Evolutionary conservation across 2,797 vertebrate species (phyloP), one percentile per base, ranked within the genome.

Genomic region (Helarctos malayanus): DNA sequence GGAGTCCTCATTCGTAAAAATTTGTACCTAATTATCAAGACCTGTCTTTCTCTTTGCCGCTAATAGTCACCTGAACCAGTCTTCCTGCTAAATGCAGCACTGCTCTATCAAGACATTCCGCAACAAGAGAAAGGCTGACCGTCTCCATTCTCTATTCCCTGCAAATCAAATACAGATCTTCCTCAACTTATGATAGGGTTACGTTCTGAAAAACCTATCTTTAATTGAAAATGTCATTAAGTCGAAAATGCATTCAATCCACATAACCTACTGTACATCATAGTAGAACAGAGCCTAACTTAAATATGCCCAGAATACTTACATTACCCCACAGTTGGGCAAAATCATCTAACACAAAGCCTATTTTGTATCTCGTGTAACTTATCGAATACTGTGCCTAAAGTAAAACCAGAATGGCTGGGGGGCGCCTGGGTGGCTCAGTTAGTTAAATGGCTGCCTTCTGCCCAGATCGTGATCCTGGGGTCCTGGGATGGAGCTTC

Each of bases 1-100:
- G 1, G 38, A 82, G 32, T 78, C 38, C 57, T 92, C 21, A 45
- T 61, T 81, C 88, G 65, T 47, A 73, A 54, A 15, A 68, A 18
- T 92, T 92, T 63, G 57, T 63, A 90, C 32, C 29, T 63, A 96
- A 76, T 65, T 83, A 93, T 49, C 91, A 94, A 86, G 41, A 95
- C 5, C 23, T 57, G 12, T 63, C 82, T 96, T 92, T 93, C 84
- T 7, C 4, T 90, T 85, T 93, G 78, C 69, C 73, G 65, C 52
- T 52, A 65, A 59, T 1, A 90, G 76, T 45, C 52, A 61, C 27
- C 71, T 78, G 45, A 94, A 90, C 27, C 21, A 91, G 54, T 32
- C 68, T 59, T 81, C 71, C 32, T 47, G 87, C 45, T 87, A 96
- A 88, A 93, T 11, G n/a, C 57, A 80, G 38, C 32, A 59, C 25